Conservation (phyloP, 2,888 invertebrate genomes). For the Eustalomyia histrio region DNA sequence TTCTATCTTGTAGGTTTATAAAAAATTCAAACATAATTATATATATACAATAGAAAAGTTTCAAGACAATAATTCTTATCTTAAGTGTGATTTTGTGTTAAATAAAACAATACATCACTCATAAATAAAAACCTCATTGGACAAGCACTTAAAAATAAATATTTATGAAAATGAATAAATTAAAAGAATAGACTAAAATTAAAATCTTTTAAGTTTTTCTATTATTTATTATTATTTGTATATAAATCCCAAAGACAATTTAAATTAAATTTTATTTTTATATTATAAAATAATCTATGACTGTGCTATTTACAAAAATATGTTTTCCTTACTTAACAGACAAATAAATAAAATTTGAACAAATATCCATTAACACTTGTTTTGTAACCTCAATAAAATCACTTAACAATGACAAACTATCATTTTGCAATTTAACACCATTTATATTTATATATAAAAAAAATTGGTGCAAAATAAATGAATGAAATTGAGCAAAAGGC, state of each 20-base stretch:
- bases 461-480: neutral
- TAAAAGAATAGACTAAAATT: neutral
- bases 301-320: neutral
- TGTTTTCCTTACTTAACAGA: neutral
- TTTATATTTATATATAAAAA: slow-evolving; percentile 31
- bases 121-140: neutral
- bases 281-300: neutral
- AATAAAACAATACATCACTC: neutral
- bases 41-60: slow-evolving; percentile 15
- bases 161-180: slow-evolving; percentile 35
- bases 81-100: slow-evolving; percentile 20
- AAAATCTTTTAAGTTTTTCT: neutral
- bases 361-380: slow-evolving; percentile 15
- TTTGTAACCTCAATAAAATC: slow-evolving; percentile 11
- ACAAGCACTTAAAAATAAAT: slow-evolving; percentile 30
- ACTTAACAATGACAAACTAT: slow-evolving; percentile 45
- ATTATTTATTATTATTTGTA: too few species aligned
- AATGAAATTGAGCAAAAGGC: neutral
- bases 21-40: slow-evolving; percentile 5
- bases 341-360: neutral
- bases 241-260: neutral
- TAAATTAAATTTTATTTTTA: neutral
- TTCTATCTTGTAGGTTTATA: slow-evolving; percentile 24
- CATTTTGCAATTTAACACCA: slow-evolving; percentile 45
- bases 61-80: neutral